Conservation (phyloP, 2,113 vertebrate genomes). For the Nothobranchius furzeri region DNA sequence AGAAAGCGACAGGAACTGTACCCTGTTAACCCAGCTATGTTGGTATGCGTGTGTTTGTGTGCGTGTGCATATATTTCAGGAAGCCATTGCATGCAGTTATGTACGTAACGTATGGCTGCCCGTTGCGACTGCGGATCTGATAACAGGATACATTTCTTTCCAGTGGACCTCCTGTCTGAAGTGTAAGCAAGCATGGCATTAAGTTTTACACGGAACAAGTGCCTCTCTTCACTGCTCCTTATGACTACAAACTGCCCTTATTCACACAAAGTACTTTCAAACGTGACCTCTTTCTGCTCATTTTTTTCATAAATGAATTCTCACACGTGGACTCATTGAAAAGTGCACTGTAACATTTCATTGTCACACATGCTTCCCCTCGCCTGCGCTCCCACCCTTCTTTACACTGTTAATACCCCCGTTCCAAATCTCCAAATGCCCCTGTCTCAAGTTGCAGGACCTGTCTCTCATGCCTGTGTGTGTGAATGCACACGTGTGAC, state of each 20-base stretch:
- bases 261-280: constrained; percentile 41
- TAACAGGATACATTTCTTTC: constrained; percentile 42
- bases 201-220: constrained; percentile 61
- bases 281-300: constrained; percentile 38
- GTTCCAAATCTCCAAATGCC: constrained; percentile 67
- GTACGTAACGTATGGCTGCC: constrained; percentile 48
- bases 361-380: constrained; percentile 62
- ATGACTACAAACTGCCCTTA: constrained; percentile 52
- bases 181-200: constrained; percentile 61
- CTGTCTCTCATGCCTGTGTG: constrained; percentile 54
- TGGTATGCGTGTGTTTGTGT: constrained; percentile 38
- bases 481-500: constrained; percentile 58
- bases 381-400: constrained; percentile 38
- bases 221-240: constrained; percentile 45
- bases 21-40: constrained; percentile 68
- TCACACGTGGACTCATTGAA: constrained; percentile 33
- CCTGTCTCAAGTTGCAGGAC: constrained; percentile 67
- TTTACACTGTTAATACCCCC: constrained; percentile 60
- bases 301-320: constrained; percentile 29
- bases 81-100: constrained; percentile 52
- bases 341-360: constrained; percentile 54
- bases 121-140: constrained; percentile 37
- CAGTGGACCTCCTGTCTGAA: constrained; percentile 47
- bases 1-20: constrained; percentile 76
- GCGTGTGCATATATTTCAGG: constrained; percentile 35